phyloP scores from a whole-genome alignment of 2,797 vertebrate species.

The Amazonetta brasiliensis region DNA sequence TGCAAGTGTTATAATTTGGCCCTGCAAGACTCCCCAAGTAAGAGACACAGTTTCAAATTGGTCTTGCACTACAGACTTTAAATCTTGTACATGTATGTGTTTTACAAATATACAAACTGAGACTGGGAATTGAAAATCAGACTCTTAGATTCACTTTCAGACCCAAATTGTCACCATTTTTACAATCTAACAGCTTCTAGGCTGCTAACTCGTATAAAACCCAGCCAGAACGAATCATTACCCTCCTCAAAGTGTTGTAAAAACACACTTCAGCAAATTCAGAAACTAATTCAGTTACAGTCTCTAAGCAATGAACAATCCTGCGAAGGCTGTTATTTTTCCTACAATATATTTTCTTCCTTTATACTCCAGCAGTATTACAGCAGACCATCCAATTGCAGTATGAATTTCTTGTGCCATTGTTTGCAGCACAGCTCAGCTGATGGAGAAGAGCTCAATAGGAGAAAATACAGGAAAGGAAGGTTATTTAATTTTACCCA shows the following conservation, averaged over 20 bases:
- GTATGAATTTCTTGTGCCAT: rapidly evolving
- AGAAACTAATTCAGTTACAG: neutral
- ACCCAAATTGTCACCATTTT: neutral
- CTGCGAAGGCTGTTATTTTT: neutral
- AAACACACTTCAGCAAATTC: neutral
- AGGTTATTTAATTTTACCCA: rapidly evolving
- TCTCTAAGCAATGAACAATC: neutral
- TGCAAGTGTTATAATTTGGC: neutral
- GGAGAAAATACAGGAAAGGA: rapidly evolving
- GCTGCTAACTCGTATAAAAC: neutral
- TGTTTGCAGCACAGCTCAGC: neutral
- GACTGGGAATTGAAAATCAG: neutral
- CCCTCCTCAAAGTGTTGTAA: neutral
- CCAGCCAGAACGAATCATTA: neutral
- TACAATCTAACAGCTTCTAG: neutral
- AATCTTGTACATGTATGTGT: neutral
- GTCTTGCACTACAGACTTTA: neutral
- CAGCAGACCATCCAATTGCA: neutral
- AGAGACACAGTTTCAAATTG: neutral
- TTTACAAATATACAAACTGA: neutral
- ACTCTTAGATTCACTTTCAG: neutral
- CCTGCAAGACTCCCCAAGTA: neutral
- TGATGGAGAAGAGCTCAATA: rapidly evolving
- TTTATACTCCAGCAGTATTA: neutral
- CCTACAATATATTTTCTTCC: neutral